Evolutionary conservation across 1,140 invertebrate genomes (phyloP), one percentile per base, ranked within the genome.

Genomic region (Drosophila micromelanica): DNA sequence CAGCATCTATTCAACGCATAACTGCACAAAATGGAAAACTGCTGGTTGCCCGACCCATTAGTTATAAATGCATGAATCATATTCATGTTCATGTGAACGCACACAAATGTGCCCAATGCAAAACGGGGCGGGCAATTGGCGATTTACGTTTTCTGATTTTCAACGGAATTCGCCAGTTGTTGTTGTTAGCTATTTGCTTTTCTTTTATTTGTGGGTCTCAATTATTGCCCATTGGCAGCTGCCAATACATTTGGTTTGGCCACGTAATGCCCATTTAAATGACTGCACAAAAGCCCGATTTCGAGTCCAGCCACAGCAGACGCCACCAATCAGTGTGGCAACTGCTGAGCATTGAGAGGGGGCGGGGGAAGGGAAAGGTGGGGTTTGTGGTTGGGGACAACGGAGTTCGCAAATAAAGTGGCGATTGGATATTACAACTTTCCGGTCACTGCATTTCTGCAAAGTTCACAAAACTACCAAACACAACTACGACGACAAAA

Each of bases 381-480:
- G 27, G 30, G 48, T 3, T 23, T 0, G 20, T 2, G 3, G 1
- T 23, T 7, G 7, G 51, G 43, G 23, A 57, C 5, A 40, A 35
- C 15, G 61, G 65, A 62, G 40, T 67, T 72, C 67, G 75, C 78
- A 87, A 87, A 87, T 87, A 87, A 87, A 87, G 82, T 87, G 82
- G 75, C 82, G 82, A 87, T 87, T 87, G 82, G 82, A 87, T 90
- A 90, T 90, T 90, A 90, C 76, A 80, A 71, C 86, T 90, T 90
- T 90, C 87, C 86, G 86, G 80, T 90, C 80, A 90, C 75, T 87
- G 86, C 69, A 90, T 85, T 87, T 87, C 80, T 81, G 80, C 86
- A 85, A 81, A 90, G 80, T 90, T 90, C 80, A 90, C 82, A 82
- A 86, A 85, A 85, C 81, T 86, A 87, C 70, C 70, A 81, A 69